Conservation (phyloP, 2,797 vertebrate species). For the Rhinatrema bivittatum region DNA sequence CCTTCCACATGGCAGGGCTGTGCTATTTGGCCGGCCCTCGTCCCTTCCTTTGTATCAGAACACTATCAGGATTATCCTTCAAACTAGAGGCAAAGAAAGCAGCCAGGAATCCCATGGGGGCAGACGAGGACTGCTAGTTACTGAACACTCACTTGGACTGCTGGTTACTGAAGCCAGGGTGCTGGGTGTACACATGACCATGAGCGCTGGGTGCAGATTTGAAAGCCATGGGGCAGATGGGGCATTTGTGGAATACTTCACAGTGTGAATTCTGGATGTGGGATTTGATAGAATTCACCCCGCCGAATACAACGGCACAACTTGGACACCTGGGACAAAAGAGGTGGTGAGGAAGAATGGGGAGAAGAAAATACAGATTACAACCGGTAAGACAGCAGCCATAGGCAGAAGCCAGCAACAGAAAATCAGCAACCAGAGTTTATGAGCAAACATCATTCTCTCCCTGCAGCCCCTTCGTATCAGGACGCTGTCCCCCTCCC, state of each 20-base stretch:
- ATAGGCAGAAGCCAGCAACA: not conserved
- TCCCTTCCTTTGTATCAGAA: no score
- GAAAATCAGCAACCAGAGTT: not conserved
- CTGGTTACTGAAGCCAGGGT: constrained; percentile 69
- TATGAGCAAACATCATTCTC: no score
- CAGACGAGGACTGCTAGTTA: constrained; percentile 56
- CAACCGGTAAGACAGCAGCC: not conserved
- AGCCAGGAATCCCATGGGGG: no score
- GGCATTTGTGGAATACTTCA: constrained; percentile 95
- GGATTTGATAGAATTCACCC: constrained; percentile 86
- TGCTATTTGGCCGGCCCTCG: not conserved
- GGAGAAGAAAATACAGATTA: not conserved
- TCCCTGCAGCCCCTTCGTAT: no score
- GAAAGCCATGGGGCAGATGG: constrained; percentile 95
- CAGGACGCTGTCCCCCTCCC: no score
- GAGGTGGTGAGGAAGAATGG: not conserved
- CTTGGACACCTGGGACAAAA: constrained; percentile 76
- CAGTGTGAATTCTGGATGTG: constrained; percentile 94
- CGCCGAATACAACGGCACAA: constrained; percentile 90
- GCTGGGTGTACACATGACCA: constrained; percentile 77
- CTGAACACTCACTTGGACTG: constrained; percentile 76
- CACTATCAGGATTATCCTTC: no score
- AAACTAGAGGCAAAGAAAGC: no score
- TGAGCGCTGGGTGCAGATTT: constrained; percentile 87
- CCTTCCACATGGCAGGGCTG: not conserved